Base-by-base conservation (phyloP, 2,113 vertebrate species). In the Plotosus lineatus region DNA sequence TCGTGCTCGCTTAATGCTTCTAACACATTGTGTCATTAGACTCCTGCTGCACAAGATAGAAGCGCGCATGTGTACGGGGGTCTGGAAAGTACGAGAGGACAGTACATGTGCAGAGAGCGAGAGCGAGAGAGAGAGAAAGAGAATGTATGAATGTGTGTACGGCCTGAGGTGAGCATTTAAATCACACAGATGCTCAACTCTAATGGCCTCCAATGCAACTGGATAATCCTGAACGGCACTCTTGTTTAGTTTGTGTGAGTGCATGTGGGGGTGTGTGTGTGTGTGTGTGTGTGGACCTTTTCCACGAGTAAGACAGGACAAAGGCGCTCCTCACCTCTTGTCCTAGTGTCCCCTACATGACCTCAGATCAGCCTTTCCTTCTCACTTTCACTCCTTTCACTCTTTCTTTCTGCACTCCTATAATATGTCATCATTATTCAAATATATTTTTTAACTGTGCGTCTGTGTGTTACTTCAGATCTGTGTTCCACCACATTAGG, bases 1-100 rank as follows among this genome's bases (percentile, higher is more conserved):
- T 89, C 86, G 78, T 81, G 88, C 88, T 92, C 89, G 91, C 89
- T 88, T 95, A 92, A 94, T 94, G 92, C 82, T 89, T 94, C 93
- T 91, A 94, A 91, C 92, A 94, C 83, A 93, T 90, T 92, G 90
- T 87, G 90, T 77, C 78, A 83, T 89, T 90, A 90, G 85, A 92
- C 90, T 94, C 87, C 85, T 90, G 89, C 84, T 87, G 82, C 88
- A 93, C 89, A 73, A 78, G 78, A 72, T 50, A 55, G 55, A 55
- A 36, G 58, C 4, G 19, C 23, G 46, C 12, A 19, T 63, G 50
- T 83, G 81, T 66, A 36, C 44, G 48, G 40, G 60, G 40, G 75
- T 38, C 40, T 65, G 46, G 46, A 33, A 53, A 17, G 51, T 71
- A 21, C 21, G 48, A 31, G 36, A 72, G 42, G 12, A 71, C 14